phyloP scores from a whole-genome alignment of 2,113 vertebrate genomes.

The Pelobates fuscus region DNA sequence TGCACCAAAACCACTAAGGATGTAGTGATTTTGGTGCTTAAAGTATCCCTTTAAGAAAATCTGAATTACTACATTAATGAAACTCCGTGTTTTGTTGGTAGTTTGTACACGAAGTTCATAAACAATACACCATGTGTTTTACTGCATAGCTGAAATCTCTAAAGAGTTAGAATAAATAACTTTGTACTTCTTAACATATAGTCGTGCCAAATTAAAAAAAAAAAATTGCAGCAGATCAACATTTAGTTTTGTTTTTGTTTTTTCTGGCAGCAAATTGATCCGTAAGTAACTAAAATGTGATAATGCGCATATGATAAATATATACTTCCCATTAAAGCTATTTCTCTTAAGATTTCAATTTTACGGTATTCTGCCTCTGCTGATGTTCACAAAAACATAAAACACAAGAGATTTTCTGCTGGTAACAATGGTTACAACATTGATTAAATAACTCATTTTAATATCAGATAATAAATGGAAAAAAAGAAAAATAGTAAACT shows the following conservation, averaged over 20 bases:
- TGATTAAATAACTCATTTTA: slow-evolving; percentile 21
- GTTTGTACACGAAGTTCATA: no score
- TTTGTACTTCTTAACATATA: neutral
- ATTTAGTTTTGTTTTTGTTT: slow-evolving; percentile 13
- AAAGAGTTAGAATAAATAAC: slow-evolving; percentile 5
- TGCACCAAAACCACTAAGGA: no score
- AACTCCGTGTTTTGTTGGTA: no score
- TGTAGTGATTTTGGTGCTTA: no score
- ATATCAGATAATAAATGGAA: slow-evolving; percentile 19
- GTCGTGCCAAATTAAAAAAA: slow-evolving; percentile 7
- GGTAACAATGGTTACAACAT: slow-evolving; percentile 20
- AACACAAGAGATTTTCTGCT: slow-evolving; percentile 14
- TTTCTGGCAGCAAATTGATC: neutral
- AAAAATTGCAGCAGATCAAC: neutral
- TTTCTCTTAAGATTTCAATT: slow-evolving; percentile 22
- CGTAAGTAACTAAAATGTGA: slow-evolving; percentile 5
- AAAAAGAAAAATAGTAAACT: slow-evolving; percentile 17
- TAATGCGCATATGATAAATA: slow-evolving; percentile 17
- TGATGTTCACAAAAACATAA: slow-evolving; percentile 32
- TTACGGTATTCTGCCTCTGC: slow-evolving; percentile 32
- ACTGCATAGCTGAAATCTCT: neutral
- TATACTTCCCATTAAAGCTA: slow-evolving; percentile 24
- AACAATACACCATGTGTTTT: neutral
- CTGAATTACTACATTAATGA: no score
- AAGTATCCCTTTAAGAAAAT: no score